Evolutionary conservation across 1,140 invertebrate genomes (phyloP), one percentile per base, ranked within the genome.

Genomic region (Papilio polytes): DNA sequence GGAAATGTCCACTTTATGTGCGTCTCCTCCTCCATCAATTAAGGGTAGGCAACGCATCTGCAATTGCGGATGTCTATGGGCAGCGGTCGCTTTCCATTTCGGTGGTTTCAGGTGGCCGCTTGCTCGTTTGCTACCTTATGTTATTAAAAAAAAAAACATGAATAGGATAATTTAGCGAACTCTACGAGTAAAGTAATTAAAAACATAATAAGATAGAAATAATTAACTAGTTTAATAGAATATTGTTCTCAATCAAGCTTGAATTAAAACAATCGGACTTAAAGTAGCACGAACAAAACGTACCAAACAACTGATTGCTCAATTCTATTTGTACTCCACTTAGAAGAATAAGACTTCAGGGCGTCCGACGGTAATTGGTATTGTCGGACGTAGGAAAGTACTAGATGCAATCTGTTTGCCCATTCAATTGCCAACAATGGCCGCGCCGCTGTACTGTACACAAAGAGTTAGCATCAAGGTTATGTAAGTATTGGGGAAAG

Each of bases 361-460:
- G 53, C 48, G 12, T 36, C 51, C 2, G 22, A 41, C 76, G 26
- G 51, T 78, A 78, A 78, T 78, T 78, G 76, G 48, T 41, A 76
- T 76, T 51, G 76, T 78, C 74, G 56, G 66, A 66, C 36, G 66
- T 66, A 66, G 82, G 84, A 85, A 85, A 87, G 76, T 78, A 85
- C 85, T 80, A 83, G 85, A 83, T 81, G 83, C 78, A 81, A 85
- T 83, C 82, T 84, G 84, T 86, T 86, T 83, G 76, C 80, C 83
- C 82, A 85, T 87, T 87, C 84, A 87, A 87, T 85, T 87, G 84
- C 81, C 84, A 85, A 83, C 85, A 85, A 85, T 84, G 84, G 80
- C 80, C 80, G 72, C 84, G 81, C 78, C 22, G 73, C 82, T 82
- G 84, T 70, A 70, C 26, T 82, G 81, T 84, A 85, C 81, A 85